Evolutionary conservation across 2,888 invertebrate genomes (phyloP).

Genomic region (Gryllus longicercus): DNA sequence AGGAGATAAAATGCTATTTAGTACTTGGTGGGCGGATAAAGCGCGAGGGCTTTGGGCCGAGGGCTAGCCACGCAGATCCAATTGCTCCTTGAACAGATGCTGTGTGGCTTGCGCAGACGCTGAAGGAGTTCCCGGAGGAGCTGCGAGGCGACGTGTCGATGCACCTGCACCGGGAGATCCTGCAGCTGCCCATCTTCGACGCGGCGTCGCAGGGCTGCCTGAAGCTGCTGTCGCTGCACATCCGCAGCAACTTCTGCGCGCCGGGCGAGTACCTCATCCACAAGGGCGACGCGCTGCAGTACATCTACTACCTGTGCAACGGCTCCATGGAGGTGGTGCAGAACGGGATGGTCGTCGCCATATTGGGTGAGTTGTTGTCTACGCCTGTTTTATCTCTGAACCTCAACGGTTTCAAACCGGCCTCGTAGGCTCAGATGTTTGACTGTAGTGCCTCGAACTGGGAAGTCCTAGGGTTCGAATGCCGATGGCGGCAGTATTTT

Average conservation of each 20-base stretch:
- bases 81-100: background rate
- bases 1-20: too few relatives aligned
- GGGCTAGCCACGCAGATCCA: background rate
- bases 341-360: slow-evolving; percentile 94
- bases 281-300: slow-evolving; percentile 88
- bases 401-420: too few relatives aligned
- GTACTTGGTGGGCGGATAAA: too few relatives aligned
- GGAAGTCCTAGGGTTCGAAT: too few relatives aligned
- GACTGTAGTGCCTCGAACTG: too few relatives aligned
- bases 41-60: too few relatives aligned
- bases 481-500: too few relatives aligned
- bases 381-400: too few relatives aligned
- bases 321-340: slow-evolving; percentile 97
- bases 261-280: slow-evolving; percentile 93
- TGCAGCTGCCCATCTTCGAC: slow-evolving; percentile 91
- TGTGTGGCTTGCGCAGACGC: slow-evolving; percentile 60
- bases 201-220: slow-evolving; percentile 91
- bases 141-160: slow-evolving; percentile 91
- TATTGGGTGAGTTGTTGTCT: slow-evolving; percentile 68
- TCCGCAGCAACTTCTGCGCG: slow-evolving; percentile 91
- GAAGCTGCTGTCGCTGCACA: slow-evolving; percentile 86
- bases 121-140: slow-evolving; percentile 95
- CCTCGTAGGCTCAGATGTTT: too few relatives aligned
- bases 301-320: slow-evolving; percentile 93
- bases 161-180: slow-evolving; percentile 91